Evolutionary conservation across 2,888 invertebrate genomes (phyloP), one percentile per base, ranked within the genome.

Genomic region (Tachina lurida): DNA sequence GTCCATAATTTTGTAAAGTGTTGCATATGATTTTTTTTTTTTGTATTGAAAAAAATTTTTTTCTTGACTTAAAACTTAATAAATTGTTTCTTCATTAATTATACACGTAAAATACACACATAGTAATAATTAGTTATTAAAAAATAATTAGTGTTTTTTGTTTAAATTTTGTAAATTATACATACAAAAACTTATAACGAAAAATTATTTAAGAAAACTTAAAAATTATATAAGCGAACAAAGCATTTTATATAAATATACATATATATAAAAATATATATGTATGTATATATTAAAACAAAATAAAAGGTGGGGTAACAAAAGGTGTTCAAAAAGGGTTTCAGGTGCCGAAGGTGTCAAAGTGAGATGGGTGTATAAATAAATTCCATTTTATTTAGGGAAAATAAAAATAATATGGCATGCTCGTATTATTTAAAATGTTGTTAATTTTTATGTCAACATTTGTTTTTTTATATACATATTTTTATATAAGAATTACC

Each of bases 1-100:
- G 86, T 86, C 86, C 86, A 86, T 86, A 86, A 86, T 86, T 86
- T 86, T 86, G 86, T 86, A 83, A 83, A 86, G 71, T 79, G 83
- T 83, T 79, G 78, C 78, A 79, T 71, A 65, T n/a, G 63, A 54
- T 63, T 31, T 22, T 60, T 58, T 15, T n/a, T 67, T 68, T 68
- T n/a, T 60, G 41, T 45, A 68, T 47, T 62, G 74, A 74, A 67
- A 60, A 54, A 58, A 13, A 54, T n/a, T 79, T 4, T 4, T 31
- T 31, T 31, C 31, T 31, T 83, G 52, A 83, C 86, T 86, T 86
- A 86, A 58, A 65, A 60, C 52, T 71, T 65, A 80, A 83, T 58
- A 77, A 76, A 22, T 62, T 47, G 73, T 45, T 31, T 31, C 31
- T 31, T 63, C 43, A 79, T 63, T 74, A 78, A 75, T 70, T 83